Evolutionary conservation across 2,888 invertebrate genomes (phyloP), one percentile per base, ranked within the genome.

Genomic region (Isotomurus palustris): DNA sequence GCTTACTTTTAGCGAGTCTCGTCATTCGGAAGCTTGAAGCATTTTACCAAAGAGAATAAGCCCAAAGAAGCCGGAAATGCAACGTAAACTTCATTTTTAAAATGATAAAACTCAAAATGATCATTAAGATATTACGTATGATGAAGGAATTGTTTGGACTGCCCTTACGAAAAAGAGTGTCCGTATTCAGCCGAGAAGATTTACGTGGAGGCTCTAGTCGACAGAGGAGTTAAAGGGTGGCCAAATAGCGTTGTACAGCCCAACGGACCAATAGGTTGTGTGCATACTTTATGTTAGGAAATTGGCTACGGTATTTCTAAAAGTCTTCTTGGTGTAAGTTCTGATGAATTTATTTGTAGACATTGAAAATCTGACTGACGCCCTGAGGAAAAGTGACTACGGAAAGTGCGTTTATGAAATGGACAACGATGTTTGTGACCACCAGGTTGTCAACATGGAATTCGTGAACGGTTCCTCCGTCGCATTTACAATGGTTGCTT

Each of bases 101-200:
- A 32, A 8, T 3, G 41, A 3, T 27, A 63, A 51, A 22, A 63
- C 74, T n/a, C n/a, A n/a, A n/a, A n/a, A n/a, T n/a, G 14, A 21
- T 40, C n/a, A n/a, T n/a, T n/a, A n/a, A n/a, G n/a, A n/a, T n/a
- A n/a, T n/a, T n/a, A n/a, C n/a, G n/a, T n/a, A n/a, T n/a, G 5
- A 14, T 22, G 21, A 14, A 69, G 68, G 29, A 68, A 75, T n/a
- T 78, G 78, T 58, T 55, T 76, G 25, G 73, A 75, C 57, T 78
- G 78, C 70, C 62, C 73, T 8, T 72, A 76, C 19, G 76, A 77
- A 60, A 32, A 66, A 8, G 47, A 64, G 0, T 78, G 78, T 69
- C 74, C 76, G 3, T 78, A 75, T 59, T 78, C 77, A 25, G 77
- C 77, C 3, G 74, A 75, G 66, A 74, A 73, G 64, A 71, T 76